A percentile compares a stretch with the other conserved stretches of the same genome.
Evolutionary conservation across 2,888 invertebrate species (phyloP).

Genomic region (Neelides folsomi): DNA sequence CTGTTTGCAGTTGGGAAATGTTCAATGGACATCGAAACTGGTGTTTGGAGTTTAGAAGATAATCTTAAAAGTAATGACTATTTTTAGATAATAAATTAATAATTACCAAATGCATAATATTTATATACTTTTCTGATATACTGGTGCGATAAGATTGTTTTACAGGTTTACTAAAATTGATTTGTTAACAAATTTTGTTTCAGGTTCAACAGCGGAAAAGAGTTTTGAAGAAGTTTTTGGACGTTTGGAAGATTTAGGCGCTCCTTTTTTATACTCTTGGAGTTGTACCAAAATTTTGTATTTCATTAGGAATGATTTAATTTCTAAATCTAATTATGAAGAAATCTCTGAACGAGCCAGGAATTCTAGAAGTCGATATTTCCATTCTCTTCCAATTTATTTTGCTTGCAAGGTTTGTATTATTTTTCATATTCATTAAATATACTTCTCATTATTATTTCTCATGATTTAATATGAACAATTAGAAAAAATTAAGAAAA

Average conservation of each 20-base stretch:
- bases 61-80: conserved; percentile 42
- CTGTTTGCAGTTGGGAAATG: conserved; percentile 70
- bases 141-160: too few species aligned
- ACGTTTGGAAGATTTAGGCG: conserved; percentile 58
- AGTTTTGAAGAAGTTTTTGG: conserved; percentile 56
- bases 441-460: background rate
- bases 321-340: conserved; percentile 64
- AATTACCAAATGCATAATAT: too few species aligned
- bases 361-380: conserved; percentile 59
- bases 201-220: conserved; percentile 39
- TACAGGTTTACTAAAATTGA: too few species aligned
- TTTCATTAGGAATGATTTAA: conserved; percentile 60
- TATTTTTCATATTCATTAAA: conserved; percentile 1
- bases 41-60: conserved; percentile 54
- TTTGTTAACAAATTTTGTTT: conserved; percentile 6
- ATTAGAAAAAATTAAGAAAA: too few species aligned
- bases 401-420: conserved; percentile 48
- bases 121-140: conserved; percentile 9
- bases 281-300: conserved; percentile 73
- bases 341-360: conserved; percentile 67
- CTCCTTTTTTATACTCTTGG: conserved; percentile 69
- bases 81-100: too few species aligned
- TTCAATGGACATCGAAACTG: conserved; percentile 64
- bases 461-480: too few species aligned
- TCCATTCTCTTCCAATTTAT: conserved; percentile 55